phyloP scores from a whole-genome alignment of 2,113 vertebrate species.

The Tetraodon nigroviridis region DNA sequence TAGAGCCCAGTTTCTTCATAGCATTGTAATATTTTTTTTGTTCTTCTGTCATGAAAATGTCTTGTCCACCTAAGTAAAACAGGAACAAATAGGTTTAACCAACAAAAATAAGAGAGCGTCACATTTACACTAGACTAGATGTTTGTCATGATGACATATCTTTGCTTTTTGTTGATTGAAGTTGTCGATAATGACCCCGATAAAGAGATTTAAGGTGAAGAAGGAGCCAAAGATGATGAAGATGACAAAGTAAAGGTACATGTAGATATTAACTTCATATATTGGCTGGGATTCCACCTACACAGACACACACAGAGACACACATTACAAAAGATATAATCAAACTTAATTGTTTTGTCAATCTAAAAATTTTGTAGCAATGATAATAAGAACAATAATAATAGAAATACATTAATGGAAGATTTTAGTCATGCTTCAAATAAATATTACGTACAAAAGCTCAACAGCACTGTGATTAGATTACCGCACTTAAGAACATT shows the following conservation, averaged over 20 bases:
- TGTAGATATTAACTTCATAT: constrained; percentile 60
- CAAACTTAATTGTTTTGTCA: too few species aligned
- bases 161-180: constrained; percentile 65
- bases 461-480: too few species aligned
- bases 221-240: constrained; percentile 69
- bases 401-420: too few species aligned
- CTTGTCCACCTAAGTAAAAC: constrained; percentile 88
- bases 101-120: not conserved
- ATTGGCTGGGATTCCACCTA: constrained; percentile 53
- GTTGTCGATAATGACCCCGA: constrained; percentile 65
- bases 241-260: constrained; percentile 64
- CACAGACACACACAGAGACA: not conserved
- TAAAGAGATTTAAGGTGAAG: constrained; percentile 67
- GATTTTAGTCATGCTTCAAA: too few species aligned
- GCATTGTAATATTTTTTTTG: constrained; percentile 98
- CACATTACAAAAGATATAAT: not conserved
- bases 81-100: not conserved
- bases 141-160: constrained; percentile 46
- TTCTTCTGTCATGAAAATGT: constrained; percentile 96
- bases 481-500: too few species aligned
- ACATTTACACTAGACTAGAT: not conserved
- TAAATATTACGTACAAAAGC: too few species aligned
- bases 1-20: constrained; percentile 95
- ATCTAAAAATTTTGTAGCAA: too few species aligned
- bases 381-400: too few species aligned